Base-by-base conservation (phyloP, 2,888 invertebrate genomes). In the Euplagia quadripunctaria region DNA sequence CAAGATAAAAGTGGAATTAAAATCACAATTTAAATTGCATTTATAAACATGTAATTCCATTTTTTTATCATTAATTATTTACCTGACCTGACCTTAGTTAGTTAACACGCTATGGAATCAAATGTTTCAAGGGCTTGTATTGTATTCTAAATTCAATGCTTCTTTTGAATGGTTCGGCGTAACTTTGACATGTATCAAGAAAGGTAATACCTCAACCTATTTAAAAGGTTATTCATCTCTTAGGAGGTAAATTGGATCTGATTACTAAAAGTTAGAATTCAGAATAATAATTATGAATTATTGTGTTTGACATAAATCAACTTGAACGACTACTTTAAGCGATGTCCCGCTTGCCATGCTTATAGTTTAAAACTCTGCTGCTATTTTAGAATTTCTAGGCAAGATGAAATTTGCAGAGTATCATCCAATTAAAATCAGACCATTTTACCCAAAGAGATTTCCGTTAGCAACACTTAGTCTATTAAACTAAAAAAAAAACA, bases 121-220 rank as follows among this genome's bases (percentile, higher is more conserved):
- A 55, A 67, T 68, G 72, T 70, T 42, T 64, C 83, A 84, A 84
- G 83, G 84, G 82, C 78, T 78, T 71, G 41, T 16, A 83, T 85
- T 84, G 83, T 83, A 73, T 83, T 77, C 74, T 20, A 68, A 66
- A 65, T 77, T 75, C 72, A 84, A 75, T 83, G 81, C 46, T 46
- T 11, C 41, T 31, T 68, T 61, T 58, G 17, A 64, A 64, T 51
- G 58, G 5, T 51, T 58, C 20, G 65, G 46, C 64, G 14, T 52
- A 52, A n/a, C 51, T 49, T 43, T 52, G 11, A 52, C 9, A 41
- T 67, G 6, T 11, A 31, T 69, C 41, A 68, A 31, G 58, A 74
- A 49, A 71, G 46, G 67, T 64, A 14, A 46, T 7, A 52, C 63
- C 61, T 65, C 69, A 68, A 75, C 71, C 74, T 71, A 65, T 31